Evolutionary conservation across 2,888 invertebrate species (phyloP).

Genomic region (Lithophane leautieri): DNA sequence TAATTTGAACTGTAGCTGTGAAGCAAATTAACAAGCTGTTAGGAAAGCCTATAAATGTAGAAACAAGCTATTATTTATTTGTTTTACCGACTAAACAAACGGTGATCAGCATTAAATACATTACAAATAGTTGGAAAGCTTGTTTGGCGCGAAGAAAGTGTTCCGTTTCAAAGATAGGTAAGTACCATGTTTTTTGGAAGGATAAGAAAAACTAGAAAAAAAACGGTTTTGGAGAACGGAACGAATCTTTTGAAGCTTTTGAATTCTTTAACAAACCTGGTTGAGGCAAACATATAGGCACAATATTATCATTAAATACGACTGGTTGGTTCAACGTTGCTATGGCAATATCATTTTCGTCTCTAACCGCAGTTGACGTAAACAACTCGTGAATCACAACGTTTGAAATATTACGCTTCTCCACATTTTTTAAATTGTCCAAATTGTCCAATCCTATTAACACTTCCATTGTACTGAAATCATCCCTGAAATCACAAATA

Average conservation of each 20-base stretch:
- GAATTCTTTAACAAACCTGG: constrained; percentile 77
- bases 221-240: neutral
- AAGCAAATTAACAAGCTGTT: neutral
- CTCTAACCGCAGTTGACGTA: constrained; percentile 87
- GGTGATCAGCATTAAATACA: constrained; percentile 14
- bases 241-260: neutral
- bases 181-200: neutral
- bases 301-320: constrained; percentile 81
- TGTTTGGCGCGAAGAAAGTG: constrained; percentile 4
- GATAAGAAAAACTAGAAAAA: neutral
- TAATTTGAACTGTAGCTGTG: neutral
- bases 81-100: neutral
- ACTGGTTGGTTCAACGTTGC: constrained; percentile 85
- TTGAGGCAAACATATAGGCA: constrained; percentile 89
- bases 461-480: constrained; percentile 76
- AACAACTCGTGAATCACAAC: constrained; percentile 88
- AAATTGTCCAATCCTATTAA: constrained; percentile 87
- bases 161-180: neutral
- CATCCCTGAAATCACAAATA: constrained; percentile 78
- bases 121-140: constrained; percentile 21
- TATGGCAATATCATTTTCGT: constrained; percentile 91
- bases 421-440: constrained; percentile 77
- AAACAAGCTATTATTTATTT: constrained; percentile 10
- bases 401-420: constrained; percentile 77
- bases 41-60: neutral